These are phyloP conservation scores for Hippocampus zosterae DNA, from an alignment of 2,113 vertebrate species.

Conservation along the genomic window DNA sequence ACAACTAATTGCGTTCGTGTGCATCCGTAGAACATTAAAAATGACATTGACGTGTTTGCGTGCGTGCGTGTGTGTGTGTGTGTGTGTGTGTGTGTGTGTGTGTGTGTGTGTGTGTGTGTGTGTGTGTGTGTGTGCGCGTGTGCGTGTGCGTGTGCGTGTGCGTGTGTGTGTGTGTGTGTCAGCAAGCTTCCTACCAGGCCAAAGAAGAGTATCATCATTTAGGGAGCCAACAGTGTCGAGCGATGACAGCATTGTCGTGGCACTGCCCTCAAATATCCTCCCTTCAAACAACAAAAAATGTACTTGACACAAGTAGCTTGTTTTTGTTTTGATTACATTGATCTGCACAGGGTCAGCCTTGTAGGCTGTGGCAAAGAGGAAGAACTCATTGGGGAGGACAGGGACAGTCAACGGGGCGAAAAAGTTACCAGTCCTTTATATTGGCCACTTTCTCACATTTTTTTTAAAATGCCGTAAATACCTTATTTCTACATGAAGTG, in stretches of 20 bases:
- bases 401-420: not conserved
- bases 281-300: constrained; percentile 65
- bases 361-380: not conserved
- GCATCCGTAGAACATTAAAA: not conserved
- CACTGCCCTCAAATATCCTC: constrained; percentile 89
- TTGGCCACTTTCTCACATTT: not conserved
- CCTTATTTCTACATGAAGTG: too few species aligned
- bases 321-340: not conserved
- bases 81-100: not conserved
- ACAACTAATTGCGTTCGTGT: not conserved
- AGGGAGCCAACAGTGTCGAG: constrained; percentile 82
- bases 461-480: not conserved
- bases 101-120: not conserved
- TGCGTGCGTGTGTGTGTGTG: too few species aligned
- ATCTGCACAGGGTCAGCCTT: not conserved
- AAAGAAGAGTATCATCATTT: constrained; percentile 84
- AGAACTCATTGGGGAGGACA: not conserved
- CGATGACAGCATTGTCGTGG: constrained; percentile 89
- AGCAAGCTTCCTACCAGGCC: constrained; percentile 80
- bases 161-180: too few species aligned
- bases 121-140: not conserved
- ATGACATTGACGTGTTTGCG: not conserved
- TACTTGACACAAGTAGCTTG: not conserved
- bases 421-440: not conserved
- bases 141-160: too few species aligned